Percentiles rank a stretch among this genome's conserved stretches.
Conservation (phyloP, 2,113 vertebrate species). For the Rhinoderma darwinii region DNA sequence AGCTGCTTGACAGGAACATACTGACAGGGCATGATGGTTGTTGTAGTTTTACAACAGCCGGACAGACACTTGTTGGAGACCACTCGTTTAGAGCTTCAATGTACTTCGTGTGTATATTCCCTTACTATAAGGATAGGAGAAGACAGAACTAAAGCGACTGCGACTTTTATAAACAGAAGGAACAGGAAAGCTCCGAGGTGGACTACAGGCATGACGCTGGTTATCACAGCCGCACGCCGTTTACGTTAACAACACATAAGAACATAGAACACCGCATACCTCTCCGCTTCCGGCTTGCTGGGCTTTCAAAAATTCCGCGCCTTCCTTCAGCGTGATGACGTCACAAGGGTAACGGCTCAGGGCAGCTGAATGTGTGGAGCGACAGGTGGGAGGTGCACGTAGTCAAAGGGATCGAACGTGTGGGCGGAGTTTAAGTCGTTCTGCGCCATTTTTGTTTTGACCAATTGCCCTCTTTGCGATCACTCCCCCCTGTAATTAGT, state of each 20-base stretch:
- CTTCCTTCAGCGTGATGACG: constrained; percentile 30
- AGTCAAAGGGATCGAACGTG: too few relatives aligned
- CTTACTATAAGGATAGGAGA: too few relatives aligned
- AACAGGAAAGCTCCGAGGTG: neutral
- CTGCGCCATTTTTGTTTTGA: neutral
- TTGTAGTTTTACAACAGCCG: neutral
- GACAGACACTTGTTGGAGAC: too few relatives aligned
- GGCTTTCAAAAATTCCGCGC: constrained; percentile 54
- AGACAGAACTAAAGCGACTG: too few relatives aligned
- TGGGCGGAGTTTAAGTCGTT: neutral
- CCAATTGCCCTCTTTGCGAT: neutral
- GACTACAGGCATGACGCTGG: too few relatives aligned
- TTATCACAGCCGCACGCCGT: neutral
- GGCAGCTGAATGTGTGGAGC: neutral
- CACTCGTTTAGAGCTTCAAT: too few relatives aligned
- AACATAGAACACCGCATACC: constrained; percentile 10
- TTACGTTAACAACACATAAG: neutral
- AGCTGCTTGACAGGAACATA: neutral
- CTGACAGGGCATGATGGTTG: neutral
- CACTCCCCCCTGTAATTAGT: too few relatives aligned
- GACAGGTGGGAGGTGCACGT: neutral
- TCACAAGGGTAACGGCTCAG: constrained; percentile 9
- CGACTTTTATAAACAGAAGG: neutral
- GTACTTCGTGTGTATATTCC: too few relatives aligned
- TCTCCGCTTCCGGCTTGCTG: constrained; percentile 6